Evolutionary conservation across 2,797 vertebrate genomes (phyloP), one percentile per base, ranked within the genome.

Genomic region (Rhadinocentrus ornatus): DNA sequence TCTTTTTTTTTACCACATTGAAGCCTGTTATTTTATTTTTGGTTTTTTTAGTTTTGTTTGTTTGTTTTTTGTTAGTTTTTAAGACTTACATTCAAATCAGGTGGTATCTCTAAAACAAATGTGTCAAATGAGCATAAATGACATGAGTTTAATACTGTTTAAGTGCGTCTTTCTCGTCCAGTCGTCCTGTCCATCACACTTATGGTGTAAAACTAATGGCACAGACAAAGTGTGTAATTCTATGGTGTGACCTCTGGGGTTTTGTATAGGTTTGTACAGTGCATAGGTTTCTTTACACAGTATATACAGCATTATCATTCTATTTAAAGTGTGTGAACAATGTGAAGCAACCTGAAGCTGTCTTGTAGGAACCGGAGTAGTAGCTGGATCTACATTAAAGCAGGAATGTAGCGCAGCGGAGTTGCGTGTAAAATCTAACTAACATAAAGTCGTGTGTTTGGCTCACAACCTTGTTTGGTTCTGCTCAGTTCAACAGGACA

Each of bases 201-300:
- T 48, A 75, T 55, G 68, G 64, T 46, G 66, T 64, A 54, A 73
- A 79, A 72, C 69, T 64, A 63, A 59, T 31, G 62, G 76, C 74
- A 77, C 73, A 81, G 66, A 74, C 56, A 41, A 39, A 26, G 71
- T 70, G 85, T 84, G 64, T 69, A 18, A 77, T 34, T 46, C 63
- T 62, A 77, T 52, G 67, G 50, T 61, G 4, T 62, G 48, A 71
- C 52, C 78, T 81, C 69, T 70, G 13, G 75, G 61, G 37, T 80
- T 83, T 82, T 84, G 84, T 84, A 84, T 71, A 86, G 77, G 83
- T 83, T 89, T 91, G 88, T 91, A 91, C 80, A 89, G 87, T 82
- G 66, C 72, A 84, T 86, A 82, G 69, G 24, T 81, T 88, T 87
- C 54, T 88, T 84, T 73, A 80, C 54, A 78, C 75, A 72, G 52